Evolutionary conservation across 2,113 vertebrate species (phyloP), one percentile per base, ranked within the genome.

Genomic region (Trinectes maculatus): DNA sequence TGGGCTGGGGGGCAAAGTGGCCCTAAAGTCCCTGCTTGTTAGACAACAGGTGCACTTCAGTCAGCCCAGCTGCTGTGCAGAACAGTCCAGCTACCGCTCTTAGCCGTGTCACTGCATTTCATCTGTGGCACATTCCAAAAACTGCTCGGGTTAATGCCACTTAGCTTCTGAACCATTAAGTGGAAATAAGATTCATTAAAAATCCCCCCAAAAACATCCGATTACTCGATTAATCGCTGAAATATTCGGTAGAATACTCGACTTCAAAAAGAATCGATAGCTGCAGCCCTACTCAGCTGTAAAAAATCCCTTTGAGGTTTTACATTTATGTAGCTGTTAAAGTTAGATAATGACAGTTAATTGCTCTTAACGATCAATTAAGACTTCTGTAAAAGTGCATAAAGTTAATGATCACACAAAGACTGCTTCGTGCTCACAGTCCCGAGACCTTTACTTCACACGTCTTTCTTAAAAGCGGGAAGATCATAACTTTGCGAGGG

Each of bases 11-110:
- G 68, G 49, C 70, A 87, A 82, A 80, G 36, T 21, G 4, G 65
- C 69, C 66, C 63, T 81, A 74, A 87, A 90, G 74, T 49, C 70
- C 49, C 52, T 9, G 28, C 87, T 92, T 92, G 89, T 92, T 91
- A 85, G 79, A 81, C 44, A 71, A 89, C 90, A 93, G 92, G 91
- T 93, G 93, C 82, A 70, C 69, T 83, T 79, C 44, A 86, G 83
- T 61, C 63, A 12, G 43, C 72, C 85, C 91, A 92, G 89, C 90
- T 92, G 92, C 86, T 63, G n/a, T 1, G 15, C 13, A 37, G 73
- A 65, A 71, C 82, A 71, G 44, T 71, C 69, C 43, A 22, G 80
- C 76, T 58, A 63, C 70, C 11, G 21, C 62, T 81, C 80, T 74
- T 57, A 79, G 78, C 56, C 84, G 40, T 82, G 75, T 85, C 85